These are phyloP conservation scores for Neoarius graeffei DNA, from an alignment of 2,113 vertebrate genomes.

Conservation along the genomic window DNA sequence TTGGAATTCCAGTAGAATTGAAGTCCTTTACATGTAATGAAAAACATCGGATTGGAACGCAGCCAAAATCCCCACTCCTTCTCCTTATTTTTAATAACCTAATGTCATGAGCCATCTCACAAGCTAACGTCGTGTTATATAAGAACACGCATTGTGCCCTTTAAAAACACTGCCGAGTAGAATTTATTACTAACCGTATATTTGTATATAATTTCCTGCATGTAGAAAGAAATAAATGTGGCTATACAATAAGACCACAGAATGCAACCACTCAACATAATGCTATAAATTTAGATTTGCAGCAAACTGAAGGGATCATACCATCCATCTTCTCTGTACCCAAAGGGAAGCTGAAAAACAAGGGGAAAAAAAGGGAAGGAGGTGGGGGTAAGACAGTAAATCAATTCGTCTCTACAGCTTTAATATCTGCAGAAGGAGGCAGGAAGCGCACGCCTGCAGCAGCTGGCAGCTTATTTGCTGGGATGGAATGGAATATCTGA, in stretches of 20 bases:
- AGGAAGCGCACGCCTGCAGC: slow-evolving; percentile 72
- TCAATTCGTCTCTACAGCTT: slow-evolving; percentile 57
- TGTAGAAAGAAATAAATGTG: not conserved
- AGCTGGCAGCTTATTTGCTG: slow-evolving; percentile 68
- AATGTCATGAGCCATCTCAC: slow-evolving; percentile 40
- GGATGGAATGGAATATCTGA: slow-evolving; percentile 73
- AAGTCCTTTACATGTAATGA: slow-evolving; percentile 50
- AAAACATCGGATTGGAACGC: slow-evolving; percentile 49
- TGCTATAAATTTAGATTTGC: slow-evolving; percentile 31
- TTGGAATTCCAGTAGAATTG: slow-evolving; percentile 50
- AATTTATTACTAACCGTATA: not conserved
- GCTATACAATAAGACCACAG: slow-evolving; percentile 28
- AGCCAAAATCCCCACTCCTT: slow-evolving; percentile 41
- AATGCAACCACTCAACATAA: not conserved
- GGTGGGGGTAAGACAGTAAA: slow-evolving; percentile 42
- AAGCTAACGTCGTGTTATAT: slow-evolving; percentile 42
- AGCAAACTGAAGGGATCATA: slow-evolving; percentile 17
- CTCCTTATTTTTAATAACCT: slow-evolving; percentile 34
- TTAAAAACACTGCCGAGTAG: not conserved
- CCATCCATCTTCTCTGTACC: slow-evolving; percentile 43
- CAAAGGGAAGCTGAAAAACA: slow-evolving; percentile 32
- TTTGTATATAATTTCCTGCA: not conserved
- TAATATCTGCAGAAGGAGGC: slow-evolving; percentile 55
- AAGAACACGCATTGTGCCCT: slow-evolving; percentile 11
- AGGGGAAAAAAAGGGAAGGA: slow-evolving; percentile 23